Base-by-base conservation (phyloP, 2,888 invertebrate genomes). In the Drosophila paranaensis region DNA sequence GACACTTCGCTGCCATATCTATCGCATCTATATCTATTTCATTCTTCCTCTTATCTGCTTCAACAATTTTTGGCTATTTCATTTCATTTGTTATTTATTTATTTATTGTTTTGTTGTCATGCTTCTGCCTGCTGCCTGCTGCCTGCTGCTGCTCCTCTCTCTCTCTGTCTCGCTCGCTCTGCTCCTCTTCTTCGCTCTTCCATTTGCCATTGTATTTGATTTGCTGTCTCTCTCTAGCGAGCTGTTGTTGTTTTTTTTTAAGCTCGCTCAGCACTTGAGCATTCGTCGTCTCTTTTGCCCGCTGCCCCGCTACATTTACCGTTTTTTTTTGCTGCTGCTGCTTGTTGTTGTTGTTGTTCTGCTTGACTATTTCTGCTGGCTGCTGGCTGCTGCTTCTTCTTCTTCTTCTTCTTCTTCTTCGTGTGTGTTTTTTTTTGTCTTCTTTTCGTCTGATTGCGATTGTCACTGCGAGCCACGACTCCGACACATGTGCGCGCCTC, bases 201-300 rank as follows among this genome's bases (percentile, higher is more conserved):
- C 14, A 13, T 13, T 30, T n/a, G 37, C 53, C 53, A 30, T 46
- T 27, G 53, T 39, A 39, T 53, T 35, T 3, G n/a, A 67, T 68
- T 64, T 77, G 64, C 54, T 62, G 71, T 67, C 67, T 64, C 74
- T 53, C 74, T 79, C 81, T 74, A 71, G 6, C 13, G 69, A 65
- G 71, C 68, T 71, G 77, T 81, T 83, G 79, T 86, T 83, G 9
- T 83, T 81, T 86, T 79, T 81, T 84, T 81, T 84, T 79, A 72
- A 83, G 84, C 60, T 71, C 84, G 53, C 62, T 72, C 69, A 68
- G 67, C 67, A 69, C 77, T 54, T 66, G 72, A 50, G 39, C 61
- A 60, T 50, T 53, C 68, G 40, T 55, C 66, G 64, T 70, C 39
- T 53, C 50, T 64, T 51, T 45, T 45, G 51, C 53, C 66, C 68